Evolutionary conservation across 2,888 invertebrate genomes (phyloP), one percentile per base, ranked within the genome.

Genomic region (Drosophila mercatorum): DNA sequence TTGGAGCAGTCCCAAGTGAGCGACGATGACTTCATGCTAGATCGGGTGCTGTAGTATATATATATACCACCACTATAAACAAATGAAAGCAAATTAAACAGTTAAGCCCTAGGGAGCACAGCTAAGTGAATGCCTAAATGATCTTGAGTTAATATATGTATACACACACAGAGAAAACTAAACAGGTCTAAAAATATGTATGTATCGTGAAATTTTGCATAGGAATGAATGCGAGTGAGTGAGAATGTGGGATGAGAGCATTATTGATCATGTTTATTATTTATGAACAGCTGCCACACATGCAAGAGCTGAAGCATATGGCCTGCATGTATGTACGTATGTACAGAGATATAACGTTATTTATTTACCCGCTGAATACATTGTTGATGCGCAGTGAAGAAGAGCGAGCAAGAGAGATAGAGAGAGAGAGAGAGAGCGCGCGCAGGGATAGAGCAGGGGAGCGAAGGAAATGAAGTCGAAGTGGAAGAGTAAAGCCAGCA

Each of bases 281-380:
- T 47, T 57, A 36, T 26, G 52, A 22, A 68, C 47, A 43, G 40
- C 60, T 56, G 56, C 43, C 43, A 60, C 46, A 52, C 49, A 65
- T 43, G 56, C 43, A 40, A 40, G 44, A 3, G 17, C 6, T 56
- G 40, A 17, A 14, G 38, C 38, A 36, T 41, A 49, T 49, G 31
- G 49, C 49, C 22, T 8, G 47, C 28, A 47, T 47, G 28, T 47
- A 52, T 41, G 40, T 26, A 31, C 28, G 26, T 51, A 57, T 72
- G 43, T 12, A 57, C 58, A 36, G 28, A 36, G 28, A 34, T 66
- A 31, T 41, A 34, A 40, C 70, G 47, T 68, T 68, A 49, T 66
- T 73, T 91, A 91, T 86, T 92, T 91, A 91, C 91, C 91, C 81
- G 92, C 91, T 67, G 92, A 90, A 88, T 91, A 91, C 91, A 91